Percentiles rank a stretch among this genome's conserved stretches.
Evolutionary conservation across 2,113 vertebrate genomes (phyloP).

Genomic region (Dasyurus viverrinus): DNA sequence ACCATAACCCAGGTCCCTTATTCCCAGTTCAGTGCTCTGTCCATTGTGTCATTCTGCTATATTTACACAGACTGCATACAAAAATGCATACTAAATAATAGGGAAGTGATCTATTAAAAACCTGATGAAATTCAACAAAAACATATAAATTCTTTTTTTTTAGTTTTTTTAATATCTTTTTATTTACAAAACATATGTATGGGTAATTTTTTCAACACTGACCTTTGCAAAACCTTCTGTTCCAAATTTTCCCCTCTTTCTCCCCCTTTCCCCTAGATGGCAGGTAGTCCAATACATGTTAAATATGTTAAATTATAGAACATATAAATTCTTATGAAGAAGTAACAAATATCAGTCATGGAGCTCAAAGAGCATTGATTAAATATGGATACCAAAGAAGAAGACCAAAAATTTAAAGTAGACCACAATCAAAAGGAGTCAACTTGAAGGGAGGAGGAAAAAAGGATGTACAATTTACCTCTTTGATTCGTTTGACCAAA

Average conservation of each 20-base stretch:
- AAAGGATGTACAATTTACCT: constrained; percentile 84
- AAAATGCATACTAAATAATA: not conserved
- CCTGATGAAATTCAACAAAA: not conserved
- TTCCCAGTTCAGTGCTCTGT: not conserved
- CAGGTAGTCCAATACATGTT: too few species aligned
- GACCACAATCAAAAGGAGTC: not conserved
- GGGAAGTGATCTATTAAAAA: not conserved
- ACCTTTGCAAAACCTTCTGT: too few species aligned
- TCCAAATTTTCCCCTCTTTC: too few species aligned
- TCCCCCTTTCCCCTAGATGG: too few species aligned
- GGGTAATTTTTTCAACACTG: too few species aligned
- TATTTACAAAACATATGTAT: too few species aligned
- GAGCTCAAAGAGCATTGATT: not conserved
- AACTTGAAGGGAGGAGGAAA: not conserved
- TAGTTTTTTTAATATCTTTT: too few species aligned
- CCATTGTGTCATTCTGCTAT: not conserved
- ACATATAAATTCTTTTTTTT: not conserved
- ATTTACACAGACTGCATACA: not conserved
- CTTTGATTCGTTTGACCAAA: constrained; percentile 96
- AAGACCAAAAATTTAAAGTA: not conserved
- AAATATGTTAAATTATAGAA: too few species aligned
- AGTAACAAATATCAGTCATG: constrained; percentile 23
- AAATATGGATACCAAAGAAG: not conserved
- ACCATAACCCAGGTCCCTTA: not conserved
- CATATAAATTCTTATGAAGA: not conserved